These are phyloP conservation scores for Platichthys stellatus DNA, from an alignment of 2,113 vertebrate genomes.

Conservation along the genomic window DNA sequence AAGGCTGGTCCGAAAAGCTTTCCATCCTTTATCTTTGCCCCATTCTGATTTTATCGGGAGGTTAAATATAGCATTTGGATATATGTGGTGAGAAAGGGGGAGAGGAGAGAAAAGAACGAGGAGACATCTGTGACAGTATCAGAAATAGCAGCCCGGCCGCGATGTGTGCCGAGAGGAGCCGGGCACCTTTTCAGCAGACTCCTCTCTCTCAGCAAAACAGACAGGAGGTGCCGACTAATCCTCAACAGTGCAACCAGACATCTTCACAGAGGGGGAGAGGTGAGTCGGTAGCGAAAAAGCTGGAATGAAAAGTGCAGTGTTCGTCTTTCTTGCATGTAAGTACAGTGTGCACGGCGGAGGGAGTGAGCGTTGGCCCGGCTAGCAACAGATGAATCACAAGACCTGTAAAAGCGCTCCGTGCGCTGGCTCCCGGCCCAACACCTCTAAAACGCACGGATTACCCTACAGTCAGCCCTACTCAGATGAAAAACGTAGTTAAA, in stretches of 20 bases:
- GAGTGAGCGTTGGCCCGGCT: constrained; percentile 50
- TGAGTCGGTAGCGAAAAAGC: constrained; percentile 13
- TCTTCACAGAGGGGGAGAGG: constrained; percentile 12
- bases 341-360: constrained; percentile 29
- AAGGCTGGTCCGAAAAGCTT: constrained; percentile 30
- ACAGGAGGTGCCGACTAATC: constrained; percentile 50
- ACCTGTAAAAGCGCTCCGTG: constrained; percentile 27
- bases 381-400: constrained; percentile 58
- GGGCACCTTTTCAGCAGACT: background rate
- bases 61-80: constrained; percentile 57
- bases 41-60: constrained; percentile 31
- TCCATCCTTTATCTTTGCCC: constrained; percentile 36
- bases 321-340: constrained; percentile 44
- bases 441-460: constrained; percentile 15
- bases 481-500: constrained; percentile 22
- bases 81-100: constrained; percentile 19
- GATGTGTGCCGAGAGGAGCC: constrained; percentile 20
- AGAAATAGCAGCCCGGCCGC: constrained; percentile 47
- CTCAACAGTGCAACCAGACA: constrained; percentile 47
- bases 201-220: constrained; percentile 25
- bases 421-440: constrained; percentile 15
- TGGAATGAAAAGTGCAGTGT: constrained; percentile 12
- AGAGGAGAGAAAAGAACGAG: constrained; percentile 12
- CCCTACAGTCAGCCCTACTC: background rate
- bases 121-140: constrained; percentile 42